These are phyloP conservation scores for Vireo griseus DNA, from an alignment of 2,797 vertebrate species.

Conservation along the genomic window DNA sequence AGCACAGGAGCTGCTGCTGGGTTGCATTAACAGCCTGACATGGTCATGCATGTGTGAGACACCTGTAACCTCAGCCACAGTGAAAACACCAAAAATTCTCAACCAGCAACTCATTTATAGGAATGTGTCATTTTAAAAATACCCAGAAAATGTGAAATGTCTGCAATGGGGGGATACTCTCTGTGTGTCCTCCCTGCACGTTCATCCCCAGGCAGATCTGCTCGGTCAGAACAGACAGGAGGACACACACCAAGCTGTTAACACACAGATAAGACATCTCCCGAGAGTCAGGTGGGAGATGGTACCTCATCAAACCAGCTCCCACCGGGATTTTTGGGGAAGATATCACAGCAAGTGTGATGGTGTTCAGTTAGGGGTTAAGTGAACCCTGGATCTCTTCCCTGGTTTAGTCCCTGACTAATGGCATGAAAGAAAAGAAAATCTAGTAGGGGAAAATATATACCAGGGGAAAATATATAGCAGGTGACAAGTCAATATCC, in stretches of 20 bases:
- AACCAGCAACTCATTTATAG: neutral
- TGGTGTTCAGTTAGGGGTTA: neutral
- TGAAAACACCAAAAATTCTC: neutral
- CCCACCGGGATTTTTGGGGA: neutral
- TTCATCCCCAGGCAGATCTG: neutral
- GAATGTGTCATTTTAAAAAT: neutral
- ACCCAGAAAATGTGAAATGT: neutral
- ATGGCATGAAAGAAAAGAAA: neutral
- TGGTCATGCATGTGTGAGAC: neutral
- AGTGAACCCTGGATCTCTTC: neutral
- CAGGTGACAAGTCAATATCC: neutral
- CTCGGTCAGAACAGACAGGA: neutral
- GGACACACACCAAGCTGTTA: neutral
- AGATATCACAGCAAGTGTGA: neutral
- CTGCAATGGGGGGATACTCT: accelerated
- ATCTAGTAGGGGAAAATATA: neutral
- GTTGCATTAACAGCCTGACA: neutral
- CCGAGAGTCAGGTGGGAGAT: neutral
- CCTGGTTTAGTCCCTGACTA: neutral
- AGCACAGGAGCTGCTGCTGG: neutral
- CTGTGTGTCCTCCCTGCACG: accelerated
- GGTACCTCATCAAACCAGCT: neutral
- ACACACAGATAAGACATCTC: neutral
- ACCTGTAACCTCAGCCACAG: neutral
- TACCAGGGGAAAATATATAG: neutral